A percentile compares a stretch with the other conserved stretches of the same genome.
These are phyloP conservation scores for Gymnopithys bicolor DNA, from an alignment of 2,797 vertebrate genomes.

Conservation along the genomic window DNA sequence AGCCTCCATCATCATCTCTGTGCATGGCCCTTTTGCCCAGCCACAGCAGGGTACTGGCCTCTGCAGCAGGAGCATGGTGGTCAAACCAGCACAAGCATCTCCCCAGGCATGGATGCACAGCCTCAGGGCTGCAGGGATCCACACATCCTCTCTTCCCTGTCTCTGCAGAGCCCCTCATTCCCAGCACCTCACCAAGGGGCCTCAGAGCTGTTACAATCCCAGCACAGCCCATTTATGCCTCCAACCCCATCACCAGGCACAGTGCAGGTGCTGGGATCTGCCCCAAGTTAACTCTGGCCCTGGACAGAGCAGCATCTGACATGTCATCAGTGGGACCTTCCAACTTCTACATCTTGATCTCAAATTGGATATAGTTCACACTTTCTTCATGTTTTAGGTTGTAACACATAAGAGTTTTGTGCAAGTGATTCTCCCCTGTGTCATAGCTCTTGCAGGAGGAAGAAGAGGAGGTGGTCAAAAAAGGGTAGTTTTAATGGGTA, in stretches of 20 bases:
- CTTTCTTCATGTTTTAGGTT: neutral
- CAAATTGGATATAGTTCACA: neutral
- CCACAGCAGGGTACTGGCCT: rapidly evolving
- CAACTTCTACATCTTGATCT: neutral
- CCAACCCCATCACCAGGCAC: neutral
- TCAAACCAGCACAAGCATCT: rapidly evolving
- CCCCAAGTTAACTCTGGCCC: neutral
- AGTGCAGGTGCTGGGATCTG: neutral
- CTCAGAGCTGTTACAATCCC: neutral
- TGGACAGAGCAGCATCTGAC: rapidly evolving
- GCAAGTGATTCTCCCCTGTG: neutral
- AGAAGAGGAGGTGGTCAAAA: neutral
- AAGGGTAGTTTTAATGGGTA: neutral
- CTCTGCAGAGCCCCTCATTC: neutral
- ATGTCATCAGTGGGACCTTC: neutral
- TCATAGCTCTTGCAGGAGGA: neutral
- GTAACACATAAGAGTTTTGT: rapidly evolving
- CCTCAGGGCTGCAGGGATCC: neutral
- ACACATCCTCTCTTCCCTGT: neutral
- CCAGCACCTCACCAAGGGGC: rapidly evolving
- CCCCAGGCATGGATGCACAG: neutral
- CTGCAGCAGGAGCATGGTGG: rapidly evolving
- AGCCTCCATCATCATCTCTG: neutral
- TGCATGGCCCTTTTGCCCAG: rapidly evolving
- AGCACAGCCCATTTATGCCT: rapidly evolving